Conservation (phyloP, 2,113 vertebrate genomes). For the Anoura caudifer region DNA sequence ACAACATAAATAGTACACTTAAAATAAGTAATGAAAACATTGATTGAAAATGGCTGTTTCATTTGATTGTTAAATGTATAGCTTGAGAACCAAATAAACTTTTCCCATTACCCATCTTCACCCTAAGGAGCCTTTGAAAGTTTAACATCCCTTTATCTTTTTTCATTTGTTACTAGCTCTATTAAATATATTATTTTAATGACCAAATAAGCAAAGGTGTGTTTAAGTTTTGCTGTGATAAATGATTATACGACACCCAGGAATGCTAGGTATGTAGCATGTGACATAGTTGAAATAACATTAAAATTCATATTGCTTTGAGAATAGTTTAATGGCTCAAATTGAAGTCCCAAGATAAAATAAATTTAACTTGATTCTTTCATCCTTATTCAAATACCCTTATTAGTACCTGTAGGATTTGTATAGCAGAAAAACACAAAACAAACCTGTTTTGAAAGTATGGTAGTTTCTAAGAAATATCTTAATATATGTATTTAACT, state of each 20-base stretch:
- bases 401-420: neutral
- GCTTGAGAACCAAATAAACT: neutral
- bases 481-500: conserved; percentile 1
- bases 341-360: neutral
- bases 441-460: neutral
- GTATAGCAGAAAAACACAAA: neutral
- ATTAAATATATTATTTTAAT: neutral
- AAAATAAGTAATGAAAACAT: neutral
- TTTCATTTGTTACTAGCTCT: neutral
- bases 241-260: rapidly evolving
- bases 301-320: neutral
- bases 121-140: neutral
- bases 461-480: neutral
- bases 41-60: neutral
- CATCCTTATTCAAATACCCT: neutral
- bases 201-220: neutral
- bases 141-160: neutral
- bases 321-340: neutral
- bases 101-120: neutral
- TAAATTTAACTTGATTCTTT: neutral
- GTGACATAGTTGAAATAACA: neutral
- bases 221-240: neutral
- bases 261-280: neutral
- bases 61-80: neutral
- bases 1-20: neutral